phyloP scores from a whole-genome alignment of 2,888 invertebrate genomes.

The Tipula confusa region DNA sequence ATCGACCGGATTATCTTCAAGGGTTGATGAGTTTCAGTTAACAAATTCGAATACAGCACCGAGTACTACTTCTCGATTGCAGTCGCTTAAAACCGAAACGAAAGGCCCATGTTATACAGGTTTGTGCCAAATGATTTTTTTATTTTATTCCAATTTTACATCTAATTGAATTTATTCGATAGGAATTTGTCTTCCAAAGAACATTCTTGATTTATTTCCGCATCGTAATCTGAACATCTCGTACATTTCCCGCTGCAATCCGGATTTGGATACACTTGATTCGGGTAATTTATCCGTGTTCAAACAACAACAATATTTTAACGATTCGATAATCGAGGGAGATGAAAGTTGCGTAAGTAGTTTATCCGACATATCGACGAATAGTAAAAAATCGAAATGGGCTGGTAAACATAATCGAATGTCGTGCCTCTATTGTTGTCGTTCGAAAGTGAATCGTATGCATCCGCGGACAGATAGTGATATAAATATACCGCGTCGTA shows the following conservation, averaged over 20 bases:
- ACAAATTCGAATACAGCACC: conserved; percentile 44
- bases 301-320: conserved; percentile 43
- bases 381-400: conserved; percentile 47
- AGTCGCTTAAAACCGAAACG: conserved; percentile 43
- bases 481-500: conserved; percentile 37
- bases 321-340: conserved; percentile 47
- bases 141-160: background rate
- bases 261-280: conserved; percentile 46
- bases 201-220: conserved; percentile 48
- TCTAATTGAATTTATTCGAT: conserved; percentile 26
- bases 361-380: conserved; percentile 49
- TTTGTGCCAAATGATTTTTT: no score
- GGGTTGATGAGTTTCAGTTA: conserved; percentile 42
- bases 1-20: conserved; percentile 37
- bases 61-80: conserved; percentile 45
- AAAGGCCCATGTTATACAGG: conserved; percentile 49
- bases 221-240: conserved; percentile 44
- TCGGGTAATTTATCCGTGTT: conserved; percentile 42
- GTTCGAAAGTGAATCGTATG: conserved; percentile 43
- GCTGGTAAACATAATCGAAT: conserved; percentile 45
- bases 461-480: conserved; percentile 39
- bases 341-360: conserved; percentile 50
- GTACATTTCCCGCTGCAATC: conserved; percentile 49
- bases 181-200: conserved; percentile 50
- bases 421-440: conserved; percentile 46